Conservation (phyloP, 2,113 vertebrate genomes). For the Paradoxurus hermaphroditus region DNA sequence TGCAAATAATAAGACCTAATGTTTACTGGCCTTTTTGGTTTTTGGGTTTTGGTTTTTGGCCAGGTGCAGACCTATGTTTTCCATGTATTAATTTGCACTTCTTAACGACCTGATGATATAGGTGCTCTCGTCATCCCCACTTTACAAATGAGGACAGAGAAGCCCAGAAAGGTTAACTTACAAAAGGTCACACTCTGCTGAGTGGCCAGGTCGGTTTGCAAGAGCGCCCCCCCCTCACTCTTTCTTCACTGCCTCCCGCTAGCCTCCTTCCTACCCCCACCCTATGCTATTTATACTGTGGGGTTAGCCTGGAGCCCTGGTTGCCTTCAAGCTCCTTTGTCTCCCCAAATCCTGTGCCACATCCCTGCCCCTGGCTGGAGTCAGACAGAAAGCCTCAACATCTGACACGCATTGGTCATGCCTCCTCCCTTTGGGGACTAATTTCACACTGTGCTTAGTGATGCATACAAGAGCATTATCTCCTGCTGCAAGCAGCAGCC, state of each 20-base stretch:
- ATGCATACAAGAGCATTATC: not conserved
- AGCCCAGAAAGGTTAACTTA: not conserved
- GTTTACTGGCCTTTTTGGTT: not conserved
- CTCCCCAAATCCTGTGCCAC: not conserved
- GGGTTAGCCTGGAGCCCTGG: not conserved
- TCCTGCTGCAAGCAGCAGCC: not conserved
- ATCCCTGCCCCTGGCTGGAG: not conserved
- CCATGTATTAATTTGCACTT: not conserved
- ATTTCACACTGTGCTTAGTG: slow-evolving; percentile 22
- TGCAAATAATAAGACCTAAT: not conserved
- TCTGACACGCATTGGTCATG: not conserved
- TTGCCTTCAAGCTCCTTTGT: slow-evolving; percentile 22
- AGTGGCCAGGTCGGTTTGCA: not conserved
- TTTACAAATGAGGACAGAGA: slow-evolving; percentile 17
- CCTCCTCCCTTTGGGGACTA: not conserved
- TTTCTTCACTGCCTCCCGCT: not conserved
- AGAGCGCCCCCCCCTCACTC: not conserved
- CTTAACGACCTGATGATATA: not conserved
- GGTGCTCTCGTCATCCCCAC: not conserved
- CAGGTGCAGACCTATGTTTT: not conserved
- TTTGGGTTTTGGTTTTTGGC: not conserved
- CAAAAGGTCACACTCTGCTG: not conserved
- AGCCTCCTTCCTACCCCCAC: not conserved
- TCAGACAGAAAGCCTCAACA: slow-evolving; percentile 34
- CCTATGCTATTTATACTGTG: not conserved